phyloP scores from a whole-genome alignment of 2,797 vertebrate genomes.

The Hippopotamyrus pictus region DNA sequence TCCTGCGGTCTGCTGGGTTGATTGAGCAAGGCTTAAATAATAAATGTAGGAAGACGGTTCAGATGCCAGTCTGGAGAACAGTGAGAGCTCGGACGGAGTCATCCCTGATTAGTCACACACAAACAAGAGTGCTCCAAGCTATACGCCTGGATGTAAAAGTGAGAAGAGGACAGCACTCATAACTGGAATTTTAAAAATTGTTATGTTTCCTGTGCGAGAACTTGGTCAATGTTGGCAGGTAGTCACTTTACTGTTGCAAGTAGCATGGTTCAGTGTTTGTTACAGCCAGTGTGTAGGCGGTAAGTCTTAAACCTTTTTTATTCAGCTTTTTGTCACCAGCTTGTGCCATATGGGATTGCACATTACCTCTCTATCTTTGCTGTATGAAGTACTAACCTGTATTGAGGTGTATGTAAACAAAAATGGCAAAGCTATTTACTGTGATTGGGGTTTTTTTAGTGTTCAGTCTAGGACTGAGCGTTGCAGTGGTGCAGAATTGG shows the following conservation, averaged over 20 bases:
- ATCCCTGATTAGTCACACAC: slow-evolving; percentile 29
- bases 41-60: slow-evolving; percentile 24
- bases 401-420: not conserved
- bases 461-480: not conserved
- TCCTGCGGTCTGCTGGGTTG: slow-evolving; percentile 5
- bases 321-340: not conserved
- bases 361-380: not conserved
- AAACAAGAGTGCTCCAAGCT: not conserved
- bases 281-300: not conserved
- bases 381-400: not conserved
- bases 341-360: not conserved
- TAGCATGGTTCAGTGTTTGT: not conserved
- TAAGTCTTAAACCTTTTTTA: not conserved
- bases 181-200: not conserved
- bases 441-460: not conserved
- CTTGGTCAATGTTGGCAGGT: not conserved
- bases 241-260: not conserved
- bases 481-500: not conserved
- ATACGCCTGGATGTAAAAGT: not conserved
- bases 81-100: slow-evolving; percentile 14
- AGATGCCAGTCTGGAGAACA: slow-evolving; percentile 14
- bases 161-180: not conserved
- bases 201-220: not conserved
- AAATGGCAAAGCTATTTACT: not conserved
- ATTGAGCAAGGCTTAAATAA: slow-evolving; percentile 32